These are phyloP conservation scores for Thalassarche chlororhynchos DNA, from an alignment of 2,113 vertebrate species.

Conservation along the genomic window DNA sequence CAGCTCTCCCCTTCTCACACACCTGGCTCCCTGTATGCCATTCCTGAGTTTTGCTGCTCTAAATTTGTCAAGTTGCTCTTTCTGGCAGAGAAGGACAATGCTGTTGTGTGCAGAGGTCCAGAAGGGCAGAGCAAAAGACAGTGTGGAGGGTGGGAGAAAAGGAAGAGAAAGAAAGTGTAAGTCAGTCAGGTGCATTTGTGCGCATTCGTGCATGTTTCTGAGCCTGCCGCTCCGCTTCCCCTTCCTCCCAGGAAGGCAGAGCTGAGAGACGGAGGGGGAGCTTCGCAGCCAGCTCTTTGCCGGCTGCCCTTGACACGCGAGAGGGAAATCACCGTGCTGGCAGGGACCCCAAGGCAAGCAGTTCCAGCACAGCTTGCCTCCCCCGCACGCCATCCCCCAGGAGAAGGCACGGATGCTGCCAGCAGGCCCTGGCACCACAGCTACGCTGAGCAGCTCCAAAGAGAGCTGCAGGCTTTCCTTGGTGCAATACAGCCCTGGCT, in stretches of 20 bases:
- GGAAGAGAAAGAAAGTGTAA: not conserved
- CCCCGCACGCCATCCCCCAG: not conserved
- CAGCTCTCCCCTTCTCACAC: not conserved
- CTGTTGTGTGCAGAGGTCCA: not conserved
- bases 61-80: not conserved
- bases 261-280: not conserved
- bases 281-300: not conserved
- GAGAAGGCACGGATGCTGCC: not conserved
- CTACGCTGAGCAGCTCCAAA: not conserved
- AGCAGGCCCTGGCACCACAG: not conserved
- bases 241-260: not conserved
- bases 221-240: not conserved
- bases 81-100: not conserved
- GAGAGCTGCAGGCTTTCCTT: not conserved
- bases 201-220: not conserved
- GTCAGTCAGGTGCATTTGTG: not conserved
- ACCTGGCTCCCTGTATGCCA: fast-evolving
- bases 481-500: not conserved
- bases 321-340: not conserved
- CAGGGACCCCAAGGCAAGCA: not conserved
- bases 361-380: conserved; percentile 1
- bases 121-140: not conserved
- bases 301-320: not conserved
- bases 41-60: not conserved
- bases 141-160: not conserved